Conservation (phyloP, 2,113 vertebrate genomes). For the Hymenochirus boettgeri region DNA sequence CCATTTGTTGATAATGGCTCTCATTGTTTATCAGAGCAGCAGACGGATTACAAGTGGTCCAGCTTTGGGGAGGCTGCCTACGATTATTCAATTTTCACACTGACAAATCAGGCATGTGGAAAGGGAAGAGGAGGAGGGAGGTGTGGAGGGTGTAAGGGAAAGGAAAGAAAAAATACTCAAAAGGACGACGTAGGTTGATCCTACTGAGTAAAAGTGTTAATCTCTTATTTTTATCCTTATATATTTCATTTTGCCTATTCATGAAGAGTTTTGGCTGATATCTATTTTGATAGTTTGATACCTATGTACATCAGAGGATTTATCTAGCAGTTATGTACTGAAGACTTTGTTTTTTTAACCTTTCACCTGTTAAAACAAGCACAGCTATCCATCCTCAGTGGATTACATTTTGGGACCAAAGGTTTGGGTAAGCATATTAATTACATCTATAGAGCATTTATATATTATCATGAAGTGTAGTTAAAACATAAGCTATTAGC, state of each 20-base stretch:
- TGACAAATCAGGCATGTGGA: constrained; percentile 41
- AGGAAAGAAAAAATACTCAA: constrained; percentile 28
- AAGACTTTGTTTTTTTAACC: background rate
- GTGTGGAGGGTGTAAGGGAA: constrained; percentile 11
- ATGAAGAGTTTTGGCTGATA: background rate
- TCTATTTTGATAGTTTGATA: constrained; percentile 1
- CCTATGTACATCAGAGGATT: constrained; percentile 8
- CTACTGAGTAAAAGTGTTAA: constrained; percentile 24
- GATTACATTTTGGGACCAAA: constrained; percentile 6
- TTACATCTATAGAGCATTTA: background rate
- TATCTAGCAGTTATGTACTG: constrained; percentile 24
- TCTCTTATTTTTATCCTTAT: constrained; percentile 14
- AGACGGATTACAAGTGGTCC: constrained; percentile 30
- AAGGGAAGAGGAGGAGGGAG: constrained; percentile 19
- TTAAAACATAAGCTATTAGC: background rate
- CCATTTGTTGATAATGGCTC: constrained; percentile 32
- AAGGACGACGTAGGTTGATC: constrained; percentile 18
- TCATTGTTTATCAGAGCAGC: constrained; percentile 31
- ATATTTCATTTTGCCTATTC: background rate
- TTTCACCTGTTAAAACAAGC: constrained; percentile 7
- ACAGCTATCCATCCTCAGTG: constrained; percentile 11
- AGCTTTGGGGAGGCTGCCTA: constrained; percentile 28
- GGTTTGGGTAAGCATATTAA: constrained; percentile 28
- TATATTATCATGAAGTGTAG: background rate
- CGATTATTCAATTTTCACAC: constrained; percentile 40